Percentiles rank a stretch among this genome's conserved stretches.
phyloP scores from a whole-genome alignment of 2,113 vertebrate species.

The Clarias batrachus region DNA sequence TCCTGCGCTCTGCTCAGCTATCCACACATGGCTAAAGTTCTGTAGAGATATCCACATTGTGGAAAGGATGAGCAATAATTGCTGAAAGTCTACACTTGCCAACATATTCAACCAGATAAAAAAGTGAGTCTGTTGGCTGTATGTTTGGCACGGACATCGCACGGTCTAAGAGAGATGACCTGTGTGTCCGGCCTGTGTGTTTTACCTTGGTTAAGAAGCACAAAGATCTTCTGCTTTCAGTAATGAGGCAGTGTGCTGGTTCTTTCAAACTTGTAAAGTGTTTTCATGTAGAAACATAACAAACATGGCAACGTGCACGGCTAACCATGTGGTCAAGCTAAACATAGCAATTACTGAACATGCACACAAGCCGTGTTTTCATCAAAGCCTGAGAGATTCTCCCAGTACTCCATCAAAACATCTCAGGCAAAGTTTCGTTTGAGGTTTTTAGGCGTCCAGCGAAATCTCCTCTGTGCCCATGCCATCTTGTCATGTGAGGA shows the following conservation, averaged over 20 bases:
- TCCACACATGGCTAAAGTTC: slow-evolving; percentile 53
- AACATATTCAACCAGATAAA: slow-evolving; percentile 55
- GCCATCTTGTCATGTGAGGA: slow-evolving; percentile 48
- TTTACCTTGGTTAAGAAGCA: slow-evolving; percentile 49
- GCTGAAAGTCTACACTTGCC: slow-evolving; percentile 48
- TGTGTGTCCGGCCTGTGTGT: slow-evolving; percentile 55
- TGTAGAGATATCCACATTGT: slow-evolving; percentile 42
- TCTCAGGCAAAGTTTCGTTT: slow-evolving; percentile 35
- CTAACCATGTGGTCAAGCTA: slow-evolving; percentile 47
- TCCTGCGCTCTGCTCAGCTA: slow-evolving; percentile 37
- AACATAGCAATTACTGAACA: slow-evolving; percentile 42
- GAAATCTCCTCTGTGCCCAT: slow-evolving; percentile 45
- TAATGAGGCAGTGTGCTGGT: slow-evolving; percentile 54
- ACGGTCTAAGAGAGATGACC: slow-evolving; percentile 57
- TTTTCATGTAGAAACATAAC: slow-evolving; percentile 52
- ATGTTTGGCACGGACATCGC: slow-evolving; percentile 59
- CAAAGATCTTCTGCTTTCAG: slow-evolving; percentile 50
- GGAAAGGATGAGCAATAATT: slow-evolving; percentile 34
- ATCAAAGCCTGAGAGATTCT: slow-evolving; percentile 11
- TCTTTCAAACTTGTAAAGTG: slow-evolving; percentile 38
- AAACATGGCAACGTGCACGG: slow-evolving; percentile 36
- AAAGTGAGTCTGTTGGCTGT: slow-evolving; percentile 48
- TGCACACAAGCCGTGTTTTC: slow-evolving; percentile 5
- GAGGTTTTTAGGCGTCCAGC: slow-evolving; percentile 28
- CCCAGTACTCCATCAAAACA: slow-evolving; percentile 17